These are phyloP conservation scores for Bostrychus sinensis DNA, from an alignment of 2,113 vertebrate genomes.

Conservation along the genomic window DNA sequence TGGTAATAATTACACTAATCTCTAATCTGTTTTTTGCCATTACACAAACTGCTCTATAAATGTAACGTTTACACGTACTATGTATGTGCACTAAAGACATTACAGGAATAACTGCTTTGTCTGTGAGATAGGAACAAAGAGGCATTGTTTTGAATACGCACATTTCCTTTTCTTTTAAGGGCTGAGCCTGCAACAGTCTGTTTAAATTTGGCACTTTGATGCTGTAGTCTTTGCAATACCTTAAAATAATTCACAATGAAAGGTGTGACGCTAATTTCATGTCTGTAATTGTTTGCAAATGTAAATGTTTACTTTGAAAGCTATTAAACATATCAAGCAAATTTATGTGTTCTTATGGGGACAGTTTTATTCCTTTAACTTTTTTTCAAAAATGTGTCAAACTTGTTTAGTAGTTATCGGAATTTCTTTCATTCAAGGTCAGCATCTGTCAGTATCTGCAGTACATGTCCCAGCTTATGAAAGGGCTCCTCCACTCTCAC, in stretches of 20 bases:
- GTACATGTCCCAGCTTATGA: neutral
- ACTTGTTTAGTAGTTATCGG: neutral
- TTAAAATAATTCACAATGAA: slow-evolving; percentile 27
- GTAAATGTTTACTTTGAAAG: slow-evolving; percentile 24
- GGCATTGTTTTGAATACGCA: neutral
- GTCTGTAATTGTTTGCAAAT: slow-evolving; percentile 31
- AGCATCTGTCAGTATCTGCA: neutral
- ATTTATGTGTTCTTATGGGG: neutral
- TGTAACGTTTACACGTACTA: slow-evolving; percentile 25
- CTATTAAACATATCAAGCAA: slow-evolving; percentile 46
- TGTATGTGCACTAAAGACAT: slow-evolving; percentile 8
- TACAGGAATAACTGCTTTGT: neutral
- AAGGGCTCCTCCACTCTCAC: neutral
- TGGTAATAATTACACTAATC: slow-evolving; percentile 40
- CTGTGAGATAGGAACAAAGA: no score
- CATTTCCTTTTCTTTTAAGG: neutral
- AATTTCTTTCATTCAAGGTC: neutral
- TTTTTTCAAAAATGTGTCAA: neutral
- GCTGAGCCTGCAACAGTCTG: neutral
- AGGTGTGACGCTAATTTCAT: slow-evolving; percentile 11
- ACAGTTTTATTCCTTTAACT: neutral
- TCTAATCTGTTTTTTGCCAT: slow-evolving; percentile 19
- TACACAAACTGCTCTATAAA: slow-evolving; percentile 35
- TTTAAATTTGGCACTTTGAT: neutral
- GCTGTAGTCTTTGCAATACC: slow-evolving; percentile 39